Base-by-base conservation (phyloP, 2,113 vertebrate species). In the Aplodontia rufa region DNA sequence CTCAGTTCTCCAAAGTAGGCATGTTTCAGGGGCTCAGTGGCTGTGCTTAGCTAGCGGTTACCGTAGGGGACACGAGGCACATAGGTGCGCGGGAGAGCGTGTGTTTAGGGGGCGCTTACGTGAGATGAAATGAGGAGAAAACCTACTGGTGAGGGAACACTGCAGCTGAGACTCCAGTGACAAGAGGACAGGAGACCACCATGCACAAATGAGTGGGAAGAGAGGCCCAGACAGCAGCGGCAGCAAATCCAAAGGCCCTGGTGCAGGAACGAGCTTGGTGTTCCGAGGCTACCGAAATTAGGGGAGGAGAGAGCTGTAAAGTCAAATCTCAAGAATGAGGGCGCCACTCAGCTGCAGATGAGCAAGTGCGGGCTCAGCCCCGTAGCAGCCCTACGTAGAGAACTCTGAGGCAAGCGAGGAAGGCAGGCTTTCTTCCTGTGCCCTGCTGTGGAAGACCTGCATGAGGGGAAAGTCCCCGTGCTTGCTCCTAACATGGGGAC, bases 61-160 rank as follows among this genome's bases (percentile, higher is more conserved):
- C 19, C 8, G 1, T 5, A 16, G 0, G 5, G 10, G 51, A 68
- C 37, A 6, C 16, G 26, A 58, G 26, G 37, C 28, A 9, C 22
- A 42, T 22, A 8, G 17, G 20, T 19, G 11, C 3, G 16, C 5
- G 1, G 37, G 40, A 28, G 42, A 17, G 30, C 40, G 22, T 0
- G 9, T 8, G 19, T 72, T 7, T 3, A 0, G 8, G 7, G 7
- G 28, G 42, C 9, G 49, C 4, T 28, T 69, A 53, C 32, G 58
- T 32, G 6, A 66, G 58, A 69, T 12, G n/a, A 30, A 75, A 62
- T 11, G 53, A 13, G 10, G 19, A 9, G 24, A 68, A 87, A 35
- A 30, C 60, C 42, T 37, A 45, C 6, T 35, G 40, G 47, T 4
- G 11, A 80, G 68, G 66, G 40, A 40, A 60, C 28, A 30, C 71